phyloP scores from a whole-genome alignment of 1,140 invertebrate species.

The Euschistus heros region DNA sequence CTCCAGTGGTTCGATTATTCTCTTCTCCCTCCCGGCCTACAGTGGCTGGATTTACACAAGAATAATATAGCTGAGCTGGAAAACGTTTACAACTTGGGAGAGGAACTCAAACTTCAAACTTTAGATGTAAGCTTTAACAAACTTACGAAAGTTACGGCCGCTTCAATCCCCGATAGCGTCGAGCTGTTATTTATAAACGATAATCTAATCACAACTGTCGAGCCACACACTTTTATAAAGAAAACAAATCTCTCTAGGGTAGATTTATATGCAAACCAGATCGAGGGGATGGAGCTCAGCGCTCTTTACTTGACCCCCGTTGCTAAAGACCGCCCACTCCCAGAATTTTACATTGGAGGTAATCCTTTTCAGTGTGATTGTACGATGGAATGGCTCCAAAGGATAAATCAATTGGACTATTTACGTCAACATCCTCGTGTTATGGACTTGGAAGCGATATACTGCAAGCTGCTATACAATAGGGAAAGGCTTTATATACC shows the following conservation, averaged over 20 bases:
- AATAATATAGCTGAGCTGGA: constrained; percentile 74
- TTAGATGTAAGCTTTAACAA: constrained; percentile 75
- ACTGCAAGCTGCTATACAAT: constrained; percentile 78
- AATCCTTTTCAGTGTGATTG: constrained; percentile 82
- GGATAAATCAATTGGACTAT: constrained; percentile 55
- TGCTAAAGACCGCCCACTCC: constrained; percentile 51
- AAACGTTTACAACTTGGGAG: constrained; percentile 56
- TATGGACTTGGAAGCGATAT: constrained; percentile 82
- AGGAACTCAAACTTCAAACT: constrained; percentile 58
- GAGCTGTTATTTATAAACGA: constrained; percentile 71
- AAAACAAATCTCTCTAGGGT: constrained; percentile 72
- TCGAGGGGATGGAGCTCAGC: constrained; percentile 68
- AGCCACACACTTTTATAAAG: constrained; percentile 70
- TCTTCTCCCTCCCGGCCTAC: constrained; percentile 64
- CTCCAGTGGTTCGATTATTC: constrained; percentile 84
- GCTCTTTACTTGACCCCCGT: constrained; percentile 62
- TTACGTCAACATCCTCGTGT: constrained; percentile 74
- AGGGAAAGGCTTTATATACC: constrained; percentile 69
- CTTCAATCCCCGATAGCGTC: constrained; percentile 61
- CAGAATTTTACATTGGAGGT: constrained; percentile 76
- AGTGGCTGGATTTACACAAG: constrained; percentile 83
- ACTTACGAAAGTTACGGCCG: constrained; percentile 54
- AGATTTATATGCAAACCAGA: constrained; percentile 75
- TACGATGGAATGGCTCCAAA: constrained; percentile 78
- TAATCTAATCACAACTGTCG: constrained; percentile 66